Evolutionary conservation across 2,113 vertebrate species (phyloP).

Genomic region (Symphodus melops): DNA sequence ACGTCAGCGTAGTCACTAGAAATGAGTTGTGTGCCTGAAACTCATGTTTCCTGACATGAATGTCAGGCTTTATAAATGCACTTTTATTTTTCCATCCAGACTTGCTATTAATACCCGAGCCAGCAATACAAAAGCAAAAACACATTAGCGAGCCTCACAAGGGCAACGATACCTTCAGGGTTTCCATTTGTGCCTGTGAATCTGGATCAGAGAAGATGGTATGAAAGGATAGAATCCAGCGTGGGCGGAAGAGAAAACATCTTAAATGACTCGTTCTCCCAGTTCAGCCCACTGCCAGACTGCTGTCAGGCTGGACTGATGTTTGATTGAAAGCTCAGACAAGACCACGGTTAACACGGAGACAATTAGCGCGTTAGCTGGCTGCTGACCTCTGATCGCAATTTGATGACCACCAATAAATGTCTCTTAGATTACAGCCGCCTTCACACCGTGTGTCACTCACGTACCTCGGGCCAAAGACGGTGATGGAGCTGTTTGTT

Average conservation of each 20-base stretch:
- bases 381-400: constrained; percentile 55
- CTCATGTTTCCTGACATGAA: background rate
- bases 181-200: constrained; percentile 52
- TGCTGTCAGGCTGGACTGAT: constrained; percentile 46
- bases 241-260: constrained; percentile 51
- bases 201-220: constrained; percentile 23
- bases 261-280: constrained; percentile 57
- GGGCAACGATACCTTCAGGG: constrained; percentile 49
- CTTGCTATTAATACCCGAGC: constrained; percentile 26
- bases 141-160: constrained; percentile 42
- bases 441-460: constrained; percentile 37
- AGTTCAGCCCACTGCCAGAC: constrained; percentile 38
- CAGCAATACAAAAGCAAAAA: constrained; percentile 22
- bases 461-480: constrained; percentile 3
- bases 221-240: constrained; percentile 25
- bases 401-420: constrained; percentile 71
- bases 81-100: constrained; percentile 14
- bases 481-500: constrained; percentile 14
- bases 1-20: background rate
- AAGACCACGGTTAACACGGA: constrained; percentile 28
- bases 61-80: constrained; percentile 4
- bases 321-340: constrained; percentile 64
- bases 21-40: background rate
- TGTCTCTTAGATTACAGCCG: constrained; percentile 41
- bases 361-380: constrained; percentile 63